Evolutionary conservation across 1,140 invertebrate species (phyloP).

Genomic region (Drosophila lowei): DNA sequence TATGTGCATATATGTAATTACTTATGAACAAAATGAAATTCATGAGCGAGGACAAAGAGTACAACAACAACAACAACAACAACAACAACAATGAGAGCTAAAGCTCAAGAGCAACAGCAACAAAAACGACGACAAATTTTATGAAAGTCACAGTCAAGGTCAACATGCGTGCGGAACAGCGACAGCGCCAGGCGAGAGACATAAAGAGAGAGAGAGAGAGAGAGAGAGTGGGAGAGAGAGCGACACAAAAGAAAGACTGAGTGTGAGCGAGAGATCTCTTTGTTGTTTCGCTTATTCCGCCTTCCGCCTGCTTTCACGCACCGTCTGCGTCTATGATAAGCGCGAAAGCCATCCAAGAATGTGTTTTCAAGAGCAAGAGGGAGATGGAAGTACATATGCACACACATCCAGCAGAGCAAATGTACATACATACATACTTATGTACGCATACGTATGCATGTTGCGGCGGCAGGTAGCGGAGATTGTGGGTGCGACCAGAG

Average conservation of each 20-base stretch:
- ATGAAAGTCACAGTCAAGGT: constrained; percentile 82
- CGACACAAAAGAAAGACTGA: constrained; percentile 27
- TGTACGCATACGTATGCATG: too few relatives aligned
- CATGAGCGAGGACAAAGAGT: constrained; percentile 47
- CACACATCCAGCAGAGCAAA: too few relatives aligned
- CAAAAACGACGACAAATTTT: constrained; percentile 68
- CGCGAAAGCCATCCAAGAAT: constrained; percentile 17
- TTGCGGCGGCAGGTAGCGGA: too few relatives aligned
- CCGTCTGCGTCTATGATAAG: constrained; percentile 35
- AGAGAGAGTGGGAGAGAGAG: constrained; percentile 13
- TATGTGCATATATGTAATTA: constrained; percentile 25
- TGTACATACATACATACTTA: too few relatives aligned
- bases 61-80: constrained; percentile 21
- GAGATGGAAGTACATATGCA: neutral
- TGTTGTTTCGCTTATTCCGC: constrained; percentile 24
- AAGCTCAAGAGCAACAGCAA: constrained; percentile 26
- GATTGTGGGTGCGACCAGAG: constrained; percentile 38
- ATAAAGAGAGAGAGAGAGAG: constrained; percentile 20
- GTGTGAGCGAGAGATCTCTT: constrained; percentile 40
- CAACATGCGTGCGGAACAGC: constrained; percentile 71
- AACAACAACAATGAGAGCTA: constrained; percentile 7
- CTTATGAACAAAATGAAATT: constrained; percentile 57
- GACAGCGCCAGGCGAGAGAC: constrained; percentile 17
- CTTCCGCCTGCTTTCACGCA: constrained; percentile 56
- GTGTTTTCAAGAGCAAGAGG: constrained; percentile 1